Evolutionary conservation across 2,888 invertebrate genomes (phyloP), one percentile per base, ranked within the genome.

Genomic region (Lepidochrysops patricia): DNA sequence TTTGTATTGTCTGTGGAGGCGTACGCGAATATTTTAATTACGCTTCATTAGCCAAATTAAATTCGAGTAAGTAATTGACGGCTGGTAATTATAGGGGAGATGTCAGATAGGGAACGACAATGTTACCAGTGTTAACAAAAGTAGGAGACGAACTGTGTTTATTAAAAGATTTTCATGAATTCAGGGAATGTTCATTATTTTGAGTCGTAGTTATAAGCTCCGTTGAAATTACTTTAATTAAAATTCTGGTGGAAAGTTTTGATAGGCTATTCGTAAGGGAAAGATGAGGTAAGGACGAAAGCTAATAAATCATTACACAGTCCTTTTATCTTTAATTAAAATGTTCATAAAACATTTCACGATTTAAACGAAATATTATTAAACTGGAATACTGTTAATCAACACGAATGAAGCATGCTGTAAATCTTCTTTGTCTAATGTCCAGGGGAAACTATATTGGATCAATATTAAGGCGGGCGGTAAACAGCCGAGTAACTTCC

Each of bases 11-110:
- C 77, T 78, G 72, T 66, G 74, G 77, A 81, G 80, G 80, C 80
- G 84, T 82, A 80, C 79, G 84, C 80, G 80, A 80, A 86, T 84
- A 84, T 87, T 88, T 87, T 89, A 89, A 89, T 89, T 84, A 88
- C 75, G 80, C 84, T 87, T 89, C 89, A 89, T 89, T 88, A 88
- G 80, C 80, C 83, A 82, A 87, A 88, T 89, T 88, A 87, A 87
- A 89, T 86, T 87, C 81, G 76, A 83, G 85, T 75, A 75, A 72
- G 80, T 85, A 88, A 86, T 84, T 84, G 86, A 85, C 83, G 82
- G 78, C 74, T 72, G 72, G 77, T 82, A 81, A 87, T 87, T 82
- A 81, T 75, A 76, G 76, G 79, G 66, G 67, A 69, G 74, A 75
- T 76, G 73, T 67, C 63, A 70, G 70, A 71, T 64, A 69, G 68